Evolutionary conservation across 1,140 invertebrate genomes (phyloP), one percentile per base, ranked within the genome.

Genomic region (Drosophila setifemur): DNA sequence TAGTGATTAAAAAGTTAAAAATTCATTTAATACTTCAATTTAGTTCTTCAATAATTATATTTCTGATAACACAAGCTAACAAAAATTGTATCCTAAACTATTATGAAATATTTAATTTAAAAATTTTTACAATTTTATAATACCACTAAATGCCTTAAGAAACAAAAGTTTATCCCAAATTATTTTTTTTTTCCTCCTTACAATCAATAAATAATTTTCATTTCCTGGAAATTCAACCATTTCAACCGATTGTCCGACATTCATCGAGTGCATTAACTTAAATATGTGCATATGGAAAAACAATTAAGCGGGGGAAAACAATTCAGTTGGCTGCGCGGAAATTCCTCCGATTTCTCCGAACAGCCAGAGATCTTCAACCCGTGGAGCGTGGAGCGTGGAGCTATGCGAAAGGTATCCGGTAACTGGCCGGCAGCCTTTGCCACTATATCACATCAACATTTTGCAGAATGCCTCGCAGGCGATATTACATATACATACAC

Each of bases 391-490:
- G n/a, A n/a, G n/a, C n/a, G n/a, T 50, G 19, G 52, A 29, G 39
- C 28, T 25, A 29, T 18, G 42, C 29, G 23, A 29, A 63, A 29
- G 37, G 18, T 48, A 28, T 29, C 19, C 14, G n/a, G 29, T 3
- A 39, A 49, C 25, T 40, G 57, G 31, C 57, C 60, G 43, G 18
- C 19, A 47, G 60, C 29, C 39, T 7, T 40, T 40, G n/a, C 39
- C 9, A 14, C 33, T 55, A 28, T 25, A 42, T 40, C 52, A 21
- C 19, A 40, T 63, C 42, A 63, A 25, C 60, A 64, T 61, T 64
- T 64, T 61, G 25, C 16, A 39, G 29, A 5, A 39, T 48, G 55
- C 60, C 60, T 39, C 3, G 31, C 40, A 64, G 60, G 57, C 55
- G 19, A 11, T 60, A 60, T 54, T 55, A 60, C 29, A 18, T 29